A percentile compares a stretch with the other conserved stretches of the same genome.
Evolutionary conservation across 2,797 vertebrate genomes (phyloP).

Genomic region (Thamnophis elegans): DNA sequence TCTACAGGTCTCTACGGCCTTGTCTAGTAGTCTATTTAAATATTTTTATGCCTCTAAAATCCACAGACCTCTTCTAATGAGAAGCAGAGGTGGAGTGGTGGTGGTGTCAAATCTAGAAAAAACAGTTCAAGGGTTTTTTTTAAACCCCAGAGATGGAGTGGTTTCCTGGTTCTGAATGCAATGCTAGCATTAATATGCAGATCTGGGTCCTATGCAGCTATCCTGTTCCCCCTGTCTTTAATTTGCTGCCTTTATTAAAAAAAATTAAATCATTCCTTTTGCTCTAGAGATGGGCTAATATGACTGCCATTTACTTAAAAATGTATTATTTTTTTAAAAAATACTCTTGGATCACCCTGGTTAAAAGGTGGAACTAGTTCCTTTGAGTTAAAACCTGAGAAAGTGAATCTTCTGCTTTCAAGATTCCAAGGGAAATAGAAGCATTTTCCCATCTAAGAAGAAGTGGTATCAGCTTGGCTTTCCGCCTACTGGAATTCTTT

Average conservation of each 20-base stretch:
- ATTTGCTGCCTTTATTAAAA: neutral
- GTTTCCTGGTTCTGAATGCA: neutral
- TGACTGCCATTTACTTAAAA: neutral
- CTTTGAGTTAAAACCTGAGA: neutral
- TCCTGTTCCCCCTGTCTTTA: neutral
- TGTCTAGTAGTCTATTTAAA: neutral
- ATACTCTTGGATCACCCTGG: neutral
- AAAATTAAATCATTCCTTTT: neutral
- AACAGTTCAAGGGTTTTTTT: neutral
- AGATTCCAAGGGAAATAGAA: neutral
- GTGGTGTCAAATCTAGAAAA: neutral
- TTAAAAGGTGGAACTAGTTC: neutral
- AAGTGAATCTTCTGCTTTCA: neutral
- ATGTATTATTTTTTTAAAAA: neutral
- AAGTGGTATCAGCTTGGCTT: neutral
- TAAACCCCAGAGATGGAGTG: neutral
- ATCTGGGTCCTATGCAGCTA: neutral
- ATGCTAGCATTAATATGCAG: neutral
- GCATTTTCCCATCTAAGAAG: neutral
- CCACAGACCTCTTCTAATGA: neutral
- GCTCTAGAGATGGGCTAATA: neutral
- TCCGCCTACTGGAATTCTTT: neutral
- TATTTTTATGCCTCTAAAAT: neutral
- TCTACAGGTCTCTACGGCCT: neutral
- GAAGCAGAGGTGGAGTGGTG: neutral